These are phyloP conservation scores for Paracentrotus lividus DNA, from an alignment of 53 echinoderm and acorn worm species.

Conservation along the genomic window DNA sequence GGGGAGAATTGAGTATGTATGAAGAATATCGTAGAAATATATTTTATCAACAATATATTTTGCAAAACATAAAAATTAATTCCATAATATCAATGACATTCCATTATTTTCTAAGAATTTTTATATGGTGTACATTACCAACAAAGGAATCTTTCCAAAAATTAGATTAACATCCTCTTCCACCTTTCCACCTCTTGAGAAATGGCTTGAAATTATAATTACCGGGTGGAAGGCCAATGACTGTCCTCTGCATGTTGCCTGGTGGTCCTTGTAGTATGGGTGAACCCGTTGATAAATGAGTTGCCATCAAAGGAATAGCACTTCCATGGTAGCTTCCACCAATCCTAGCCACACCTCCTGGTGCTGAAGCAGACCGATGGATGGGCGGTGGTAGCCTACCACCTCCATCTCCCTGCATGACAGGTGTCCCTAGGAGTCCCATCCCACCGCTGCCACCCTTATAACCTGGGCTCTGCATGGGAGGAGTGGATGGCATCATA, in stretches of 20 bases:
- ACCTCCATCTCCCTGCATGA: background rate
- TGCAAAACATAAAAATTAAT: too few relatives aligned
- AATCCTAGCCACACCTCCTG: background rate
- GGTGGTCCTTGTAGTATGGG: background rate
- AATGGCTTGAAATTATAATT: background rate
- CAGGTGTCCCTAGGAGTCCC: slow-evolving; percentile 21
- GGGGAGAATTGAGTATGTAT: too few relatives aligned
- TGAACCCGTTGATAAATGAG: background rate
- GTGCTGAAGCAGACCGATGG: slow-evolving; percentile 50
- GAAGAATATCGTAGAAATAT: too few relatives aligned
- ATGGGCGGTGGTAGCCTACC: slow-evolving; percentile 39
- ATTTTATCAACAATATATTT: too few relatives aligned
- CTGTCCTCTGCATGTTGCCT: background rate
- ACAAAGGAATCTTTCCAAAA: too few relatives aligned
- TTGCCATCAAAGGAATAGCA: background rate
- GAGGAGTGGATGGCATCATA: slow-evolving; percentile 36
- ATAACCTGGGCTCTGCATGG: background rate
- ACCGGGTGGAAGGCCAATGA: slow-evolving; percentile 39
- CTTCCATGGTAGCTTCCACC: background rate
- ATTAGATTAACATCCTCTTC: too few relatives aligned
- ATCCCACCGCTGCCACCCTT: background rate
- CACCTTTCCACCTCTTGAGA: too few relatives aligned
- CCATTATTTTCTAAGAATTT: too few relatives aligned
- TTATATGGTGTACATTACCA: too few relatives aligned
- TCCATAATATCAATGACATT: too few relatives aligned